phyloP scores from a whole-genome alignment of 2,797 vertebrate genomes.

The Poeciliopsis infans region DNA sequence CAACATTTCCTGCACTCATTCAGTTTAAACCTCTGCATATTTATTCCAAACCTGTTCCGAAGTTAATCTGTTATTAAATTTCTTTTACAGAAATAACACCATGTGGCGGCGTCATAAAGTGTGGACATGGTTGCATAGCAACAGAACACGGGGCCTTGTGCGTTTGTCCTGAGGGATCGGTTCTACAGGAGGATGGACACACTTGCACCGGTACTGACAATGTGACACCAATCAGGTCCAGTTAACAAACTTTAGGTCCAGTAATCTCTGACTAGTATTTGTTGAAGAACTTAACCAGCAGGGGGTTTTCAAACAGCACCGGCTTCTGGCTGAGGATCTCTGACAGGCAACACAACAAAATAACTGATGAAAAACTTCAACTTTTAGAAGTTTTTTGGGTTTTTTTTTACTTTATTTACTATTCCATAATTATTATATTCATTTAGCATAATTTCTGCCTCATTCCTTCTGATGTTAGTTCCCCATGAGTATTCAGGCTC shows the following conservation, averaged over 20 bases:
- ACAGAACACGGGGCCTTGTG: constrained; percentile 83
- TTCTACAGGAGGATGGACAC: constrained; percentile 83
- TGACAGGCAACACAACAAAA: too few species aligned
- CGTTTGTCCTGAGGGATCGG: constrained; percentile 89
- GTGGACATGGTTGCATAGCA: constrained; percentile 85
- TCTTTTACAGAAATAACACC: constrained; percentile 79
- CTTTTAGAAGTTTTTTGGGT: too few species aligned
- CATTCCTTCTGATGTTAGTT: too few species aligned
- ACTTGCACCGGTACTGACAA: constrained; percentile 84
- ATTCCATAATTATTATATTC: too few species aligned
- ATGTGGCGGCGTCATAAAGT: constrained; percentile 80
- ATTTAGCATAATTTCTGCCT: too few species aligned
- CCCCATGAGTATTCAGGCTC: too few species aligned
- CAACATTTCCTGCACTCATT: not conserved
- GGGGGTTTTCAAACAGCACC: too few species aligned
- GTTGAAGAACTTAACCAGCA: not conserved
- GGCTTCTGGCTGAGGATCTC: too few species aligned
- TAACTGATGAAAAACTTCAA: too few species aligned
- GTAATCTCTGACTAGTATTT: not conserved
- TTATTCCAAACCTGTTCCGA: not conserved
- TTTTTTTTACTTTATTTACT: too few species aligned
- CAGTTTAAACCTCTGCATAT: not conserved
- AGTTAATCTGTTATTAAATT: not conserved
- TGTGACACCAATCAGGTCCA: not conserved
- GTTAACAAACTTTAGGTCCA: not conserved